These are phyloP conservation scores for Dorcus hopei DNA, from an alignment of 2,888 invertebrate species.

Conservation along the genomic window DNA sequence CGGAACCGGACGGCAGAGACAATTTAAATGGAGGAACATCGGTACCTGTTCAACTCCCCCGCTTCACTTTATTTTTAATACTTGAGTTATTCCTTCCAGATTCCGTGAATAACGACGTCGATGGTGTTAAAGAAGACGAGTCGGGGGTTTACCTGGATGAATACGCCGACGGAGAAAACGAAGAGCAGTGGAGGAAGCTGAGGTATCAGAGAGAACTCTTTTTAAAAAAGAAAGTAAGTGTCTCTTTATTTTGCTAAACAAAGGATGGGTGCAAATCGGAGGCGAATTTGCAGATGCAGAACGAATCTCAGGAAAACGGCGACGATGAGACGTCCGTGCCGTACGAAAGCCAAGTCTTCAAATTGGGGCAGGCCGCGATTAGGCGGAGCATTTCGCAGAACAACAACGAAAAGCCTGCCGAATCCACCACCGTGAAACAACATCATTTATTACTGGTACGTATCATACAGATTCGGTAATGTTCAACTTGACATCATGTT, in stretches of 20 bases:
- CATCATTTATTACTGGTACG: conserved; percentile 44
- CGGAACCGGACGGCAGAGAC: conserved; percentile 70
- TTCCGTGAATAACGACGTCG: conserved; percentile 16
- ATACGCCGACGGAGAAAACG: conserved; percentile 61
- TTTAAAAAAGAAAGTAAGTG: conserved; percentile 58
- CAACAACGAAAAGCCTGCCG: neutral
- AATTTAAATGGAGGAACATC: conserved; percentile 84
- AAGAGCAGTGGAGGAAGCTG: conserved; percentile 75
- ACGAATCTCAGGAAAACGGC: conserved; percentile 37
- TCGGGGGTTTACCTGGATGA: conserved; percentile 57
- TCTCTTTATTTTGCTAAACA: neutral
- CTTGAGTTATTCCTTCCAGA: conserved; percentile 13
- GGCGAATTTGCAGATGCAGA: conserved; percentile 43
- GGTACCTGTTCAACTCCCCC: conserved; percentile 47
- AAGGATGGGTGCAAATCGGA: neutral
- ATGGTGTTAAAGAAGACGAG: conserved; percentile 39
- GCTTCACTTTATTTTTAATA: neutral
- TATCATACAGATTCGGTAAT: no score
- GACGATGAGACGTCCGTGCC: conserved; percentile 31
- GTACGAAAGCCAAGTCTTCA: conserved; percentile 47
- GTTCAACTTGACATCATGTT: no score
- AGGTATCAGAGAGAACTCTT: conserved; percentile 78
- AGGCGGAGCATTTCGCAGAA: conserved; percentile 30
- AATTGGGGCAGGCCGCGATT: conserved; percentile 49
- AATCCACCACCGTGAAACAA: no score